Evolutionary conservation across 2,113 vertebrate genomes (phyloP).

Genomic region (Lutjanus erythropterus): DNA sequence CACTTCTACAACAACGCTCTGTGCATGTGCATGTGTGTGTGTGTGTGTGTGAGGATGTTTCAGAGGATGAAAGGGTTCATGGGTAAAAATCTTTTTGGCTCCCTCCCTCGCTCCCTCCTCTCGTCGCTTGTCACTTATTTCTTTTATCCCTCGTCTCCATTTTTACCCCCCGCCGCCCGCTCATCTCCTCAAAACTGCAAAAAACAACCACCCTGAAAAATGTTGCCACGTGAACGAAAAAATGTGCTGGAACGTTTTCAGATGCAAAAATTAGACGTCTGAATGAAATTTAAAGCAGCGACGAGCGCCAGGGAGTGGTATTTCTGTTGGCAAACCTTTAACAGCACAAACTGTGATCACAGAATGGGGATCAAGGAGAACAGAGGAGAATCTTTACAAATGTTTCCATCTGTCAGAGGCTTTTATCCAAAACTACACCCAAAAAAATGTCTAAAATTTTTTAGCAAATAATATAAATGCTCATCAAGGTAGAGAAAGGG

Average conservation of each 20-base stretch:
- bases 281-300: background rate
- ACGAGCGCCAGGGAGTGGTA: background rate
- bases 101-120: constrained; percentile 29
- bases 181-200: constrained; percentile 11
- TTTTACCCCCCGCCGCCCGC: constrained; percentile 5
- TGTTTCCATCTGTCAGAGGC: background rate
- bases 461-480: background rate
- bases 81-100: constrained; percentile 52
- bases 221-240: background rate
- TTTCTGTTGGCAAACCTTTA: background rate
- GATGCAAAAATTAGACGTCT: background rate
- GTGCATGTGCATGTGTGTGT: constrained; percentile 17
- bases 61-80: constrained; percentile 67
- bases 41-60: constrained; percentile 3
- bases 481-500: background rate
- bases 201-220: constrained; percentile 14
- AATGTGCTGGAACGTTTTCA: background rate
- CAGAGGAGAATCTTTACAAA: background rate
- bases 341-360: background rate
- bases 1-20: constrained; percentile 34
- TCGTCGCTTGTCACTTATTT: constrained; percentile 47
- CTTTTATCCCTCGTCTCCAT: constrained; percentile 46
- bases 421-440: background rate
- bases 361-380: background rate
- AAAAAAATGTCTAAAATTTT: too few species aligned